Conservation (phyloP, 2,797 vertebrate species). For the Zalophus californianus region DNA sequence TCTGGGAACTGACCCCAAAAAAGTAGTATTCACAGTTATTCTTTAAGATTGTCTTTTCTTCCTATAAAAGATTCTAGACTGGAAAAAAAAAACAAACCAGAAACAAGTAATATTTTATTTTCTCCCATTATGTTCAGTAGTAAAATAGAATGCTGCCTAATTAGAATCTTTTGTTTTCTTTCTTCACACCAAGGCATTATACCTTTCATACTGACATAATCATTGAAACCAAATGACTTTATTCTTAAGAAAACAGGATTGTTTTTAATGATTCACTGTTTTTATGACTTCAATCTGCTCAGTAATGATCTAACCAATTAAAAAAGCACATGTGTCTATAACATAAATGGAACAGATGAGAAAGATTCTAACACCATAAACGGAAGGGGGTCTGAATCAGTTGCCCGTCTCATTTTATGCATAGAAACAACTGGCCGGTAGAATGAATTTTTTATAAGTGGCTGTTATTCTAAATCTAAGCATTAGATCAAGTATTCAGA, state of each 20-base stretch:
- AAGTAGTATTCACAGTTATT: constrained; percentile 45
- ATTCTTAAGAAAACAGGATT: constrained; percentile 63
- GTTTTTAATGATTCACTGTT: constrained; percentile 63
- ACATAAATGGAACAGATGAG: not conserved
- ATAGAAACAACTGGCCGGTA: not conserved
- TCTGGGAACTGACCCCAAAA: constrained; percentile 58
- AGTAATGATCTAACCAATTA: constrained; percentile 64
- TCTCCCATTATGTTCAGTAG: constrained; percentile 55
- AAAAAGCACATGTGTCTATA: constrained; percentile 28
- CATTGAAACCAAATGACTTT: constrained; percentile 66
- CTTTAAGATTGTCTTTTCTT: not conserved
- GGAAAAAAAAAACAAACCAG: not conserved
- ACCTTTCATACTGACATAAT: constrained; percentile 69
- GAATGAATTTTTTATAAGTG: not conserved
- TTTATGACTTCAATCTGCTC: constrained; percentile 64
- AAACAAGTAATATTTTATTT: constrained; percentile 57
- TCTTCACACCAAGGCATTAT: constrained; percentile 57
- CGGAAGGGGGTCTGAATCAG: not conserved
- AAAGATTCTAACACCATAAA: not conserved
- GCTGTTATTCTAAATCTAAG: not conserved
- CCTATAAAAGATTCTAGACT: constrained; percentile 37
- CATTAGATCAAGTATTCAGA: not conserved
- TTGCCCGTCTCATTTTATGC: not conserved
- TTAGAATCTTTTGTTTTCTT: constrained; percentile 65
- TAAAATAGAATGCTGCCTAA: constrained; percentile 66